Base-by-base conservation (phyloP, 2,888 invertebrate genomes). In the Amphimallon solstitiale region DNA sequence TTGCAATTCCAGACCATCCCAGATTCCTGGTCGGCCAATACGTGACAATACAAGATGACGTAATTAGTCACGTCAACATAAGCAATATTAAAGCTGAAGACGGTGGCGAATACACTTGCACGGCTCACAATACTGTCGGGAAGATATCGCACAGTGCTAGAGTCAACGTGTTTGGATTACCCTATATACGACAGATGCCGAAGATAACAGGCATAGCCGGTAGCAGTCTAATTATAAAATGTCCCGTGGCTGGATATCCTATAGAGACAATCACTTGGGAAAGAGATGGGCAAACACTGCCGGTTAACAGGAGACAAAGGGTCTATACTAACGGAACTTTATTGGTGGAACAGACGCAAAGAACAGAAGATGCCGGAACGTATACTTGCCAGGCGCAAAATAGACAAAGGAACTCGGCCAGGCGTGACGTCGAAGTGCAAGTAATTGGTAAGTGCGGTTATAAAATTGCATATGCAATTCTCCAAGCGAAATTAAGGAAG, bases 1-100 rank as follows among this genome's bases (percentile, higher is more conserved):
- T 94, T 83, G 91, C 94, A 56, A 80, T 83, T 59, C 83, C 83
- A 1, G 82, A 82, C 70, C 84, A 83, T 79, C 84, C 83, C 77
- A 92, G 95, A 77, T 94, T 94, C 82, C 88, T 95, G 76, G 94
- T 94, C 66, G 95, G 95, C 34, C 94, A 95, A 81, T 94, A 95
- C 84, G 94, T 95, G 71, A 95, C 94, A 15, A 89, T 94, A 45
- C 94, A 94, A 84, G 95, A 94, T 78, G 94, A 94, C 82, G 95
- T 95, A 69, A 94, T 95, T 81, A 94, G 94, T 78, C 94, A 95
- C 84, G 92, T 95, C 71, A 95, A 95, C 85, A 90, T 95, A 77
- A 93, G 93, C 76, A 89, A 91, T 70, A 90, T 94, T 69, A 91
- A 92, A 76, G 92, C 93, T 73, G 94, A 94, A 85, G 95, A 95